Base-by-base conservation (phyloP, 2,797 vertebrate species). In the Brachyalestes nurse region DNA sequence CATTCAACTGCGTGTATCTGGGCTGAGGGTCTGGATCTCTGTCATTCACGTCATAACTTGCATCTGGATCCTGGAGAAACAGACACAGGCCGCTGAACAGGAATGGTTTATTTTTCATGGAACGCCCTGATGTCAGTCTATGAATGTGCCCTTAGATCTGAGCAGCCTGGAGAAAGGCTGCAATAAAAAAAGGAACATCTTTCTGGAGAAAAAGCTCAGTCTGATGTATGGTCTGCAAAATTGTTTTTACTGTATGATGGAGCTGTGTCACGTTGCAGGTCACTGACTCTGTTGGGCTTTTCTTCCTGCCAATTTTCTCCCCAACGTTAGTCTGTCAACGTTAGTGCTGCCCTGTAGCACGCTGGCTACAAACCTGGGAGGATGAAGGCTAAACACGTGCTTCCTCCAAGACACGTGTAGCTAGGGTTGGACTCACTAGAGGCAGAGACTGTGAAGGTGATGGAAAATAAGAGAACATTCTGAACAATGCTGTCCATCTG, bases 41-140 rank as follows among this genome's bases (percentile, higher is more conserved):
- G 85, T 99, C 97, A 0, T 99, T 99, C 83, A 99, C 97, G 4
- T 99, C 98, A 62, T 97, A 99, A 88, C 98, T 99, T 28, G 98
- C 98, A 10, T 94, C 95, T 0, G 97, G 95, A 81, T 99, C 98
- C 98, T 99, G 81, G 38, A 60, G 75, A 81, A 67, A 79, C 57
- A 85, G 42, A 88, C 38, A 75, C 0, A 65, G 76, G 53, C 84
- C 70, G 64, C 6, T 77, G 64, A 53, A 16, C 34, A 42, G 19
- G 13, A 70, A 58, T 51, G 14, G 21, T 42, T 45, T 40, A 51
- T 49, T 71, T 53, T 70, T 64, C 42, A 62, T 57, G 65, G n/a
- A 57, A 17, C 25, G 47, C 65, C 23, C n/a, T 55, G 6, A 38
- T 60, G 64, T 25, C 6, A 42, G 28, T 53, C 40, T 17, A 74